Percentiles rank a stretch among this genome's conserved stretches.
These are phyloP conservation scores for Phymorhynchus buccinoides DNA, from an alignment of 1,140 invertebrate species.

Conservation along the genomic window DNA sequence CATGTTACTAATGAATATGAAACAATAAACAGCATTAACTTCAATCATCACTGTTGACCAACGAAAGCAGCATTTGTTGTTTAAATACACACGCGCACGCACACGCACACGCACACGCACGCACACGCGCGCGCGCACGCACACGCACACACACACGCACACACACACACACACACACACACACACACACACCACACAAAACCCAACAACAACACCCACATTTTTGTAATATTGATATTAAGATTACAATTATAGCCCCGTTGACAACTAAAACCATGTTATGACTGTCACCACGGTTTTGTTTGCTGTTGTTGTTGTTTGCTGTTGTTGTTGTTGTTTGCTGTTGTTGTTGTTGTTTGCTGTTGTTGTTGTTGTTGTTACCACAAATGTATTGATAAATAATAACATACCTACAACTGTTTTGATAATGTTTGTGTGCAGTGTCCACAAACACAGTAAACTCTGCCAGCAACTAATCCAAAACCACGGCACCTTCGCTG, in stretches of 20 bases:
- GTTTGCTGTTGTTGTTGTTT: too few relatives aligned
- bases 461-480: constrained; percentile 60
- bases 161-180: neutral
- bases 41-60: too few relatives aligned
- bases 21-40: too few relatives aligned
- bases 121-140: neutral
- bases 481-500: constrained; percentile 57
- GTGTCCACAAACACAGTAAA: constrained; percentile 47
- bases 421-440: neutral
- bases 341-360: too few relatives aligned
- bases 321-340: too few relatives aligned
- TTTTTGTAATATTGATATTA: neutral
- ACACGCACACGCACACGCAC: neutral
- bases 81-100: neutral
- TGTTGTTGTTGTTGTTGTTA: too few relatives aligned
- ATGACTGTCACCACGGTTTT: too few relatives aligned
- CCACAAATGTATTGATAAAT: too few relatives aligned
- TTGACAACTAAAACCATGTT: too few relatives aligned
- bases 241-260: too few relatives aligned
- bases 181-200: neutral
- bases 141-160: neutral
- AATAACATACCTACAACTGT: too few relatives aligned
- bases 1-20: too few relatives aligned
- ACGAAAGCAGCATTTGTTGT: neutral
- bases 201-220: neutral